Conservation (phyloP, 2,113 vertebrate species). For the Tringa solitaria region DNA sequence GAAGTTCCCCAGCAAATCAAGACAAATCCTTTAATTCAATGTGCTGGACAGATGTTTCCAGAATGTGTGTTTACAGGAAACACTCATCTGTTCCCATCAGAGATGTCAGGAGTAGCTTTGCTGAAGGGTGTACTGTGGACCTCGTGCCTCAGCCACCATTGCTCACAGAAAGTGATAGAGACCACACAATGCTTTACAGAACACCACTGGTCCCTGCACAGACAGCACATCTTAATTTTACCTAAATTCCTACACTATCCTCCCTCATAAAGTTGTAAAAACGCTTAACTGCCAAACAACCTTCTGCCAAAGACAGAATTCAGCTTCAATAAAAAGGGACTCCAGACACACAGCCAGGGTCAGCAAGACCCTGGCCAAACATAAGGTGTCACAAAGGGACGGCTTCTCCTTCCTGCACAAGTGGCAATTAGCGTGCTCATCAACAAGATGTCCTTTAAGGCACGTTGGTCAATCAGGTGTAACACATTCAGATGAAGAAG, state of each 20-base stretch:
- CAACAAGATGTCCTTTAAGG: background rate
- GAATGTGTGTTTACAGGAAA: conserved; percentile 20
- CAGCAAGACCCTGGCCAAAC: background rate
- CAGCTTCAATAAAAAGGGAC: background rate
- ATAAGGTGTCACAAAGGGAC: background rate
- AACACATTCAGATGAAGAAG: background rate
- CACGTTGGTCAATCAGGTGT: background rate
- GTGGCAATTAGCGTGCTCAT: background rate
- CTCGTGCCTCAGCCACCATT: background rate
- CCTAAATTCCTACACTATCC: background rate
- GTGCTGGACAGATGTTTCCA: conserved; percentile 45
- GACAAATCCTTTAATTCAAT: conserved; percentile 30
- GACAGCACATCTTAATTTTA: background rate
- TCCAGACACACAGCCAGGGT: background rate
- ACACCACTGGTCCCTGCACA: background rate
- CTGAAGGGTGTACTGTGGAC: background rate
- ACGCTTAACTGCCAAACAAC: background rate
- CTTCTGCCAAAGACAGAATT: background rate
- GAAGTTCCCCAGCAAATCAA: background rate
- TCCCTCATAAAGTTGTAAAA: background rate
- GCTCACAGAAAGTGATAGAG: rapidly evolving
- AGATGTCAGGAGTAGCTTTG: background rate
- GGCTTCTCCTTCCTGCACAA: background rate
- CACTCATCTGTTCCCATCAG: background rate
- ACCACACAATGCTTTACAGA: rapidly evolving